phyloP scores from a whole-genome alignment of 1,140 invertebrate species.

The Scaptomyza graminum region DNA sequence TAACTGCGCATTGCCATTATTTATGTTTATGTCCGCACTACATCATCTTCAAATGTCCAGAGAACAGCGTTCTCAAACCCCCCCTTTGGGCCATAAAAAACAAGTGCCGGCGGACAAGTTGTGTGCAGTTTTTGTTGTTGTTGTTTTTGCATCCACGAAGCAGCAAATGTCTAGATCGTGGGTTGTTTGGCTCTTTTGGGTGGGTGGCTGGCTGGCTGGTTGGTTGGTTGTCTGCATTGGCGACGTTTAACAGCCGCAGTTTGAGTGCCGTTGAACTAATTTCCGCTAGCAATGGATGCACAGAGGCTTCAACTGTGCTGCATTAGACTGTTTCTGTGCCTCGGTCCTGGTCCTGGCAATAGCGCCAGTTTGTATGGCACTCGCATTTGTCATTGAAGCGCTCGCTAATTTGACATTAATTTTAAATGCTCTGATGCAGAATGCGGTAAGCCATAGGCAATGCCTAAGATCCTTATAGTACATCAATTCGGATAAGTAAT shows the following conservation, averaged over 20 bases:
- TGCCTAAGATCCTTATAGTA: slow-evolving; percentile 1
- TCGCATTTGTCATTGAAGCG: slow-evolving; percentile 69
- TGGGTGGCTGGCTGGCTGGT: not conserved
- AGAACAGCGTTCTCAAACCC: slow-evolving; percentile 4
- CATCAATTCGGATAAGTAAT: not conserved
- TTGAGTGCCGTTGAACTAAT: slow-evolving; percentile 74
- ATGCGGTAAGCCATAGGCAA: slow-evolving; percentile 17
- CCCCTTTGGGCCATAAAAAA: slow-evolving; percentile 67
- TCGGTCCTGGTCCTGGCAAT: not conserved
- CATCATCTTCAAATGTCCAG: slow-evolving; percentile 79
- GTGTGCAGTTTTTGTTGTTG: slow-evolving; percentile 5
- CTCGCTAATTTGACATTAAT: slow-evolving; percentile 74
- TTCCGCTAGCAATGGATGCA: slow-evolving; percentile 44
- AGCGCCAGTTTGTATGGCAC: slow-evolving; percentile 8
- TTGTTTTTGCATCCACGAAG: not conserved
- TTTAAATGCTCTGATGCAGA: slow-evolving; percentile 57
- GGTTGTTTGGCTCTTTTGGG: not conserved
- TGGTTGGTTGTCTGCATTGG: slow-evolving; percentile 24
- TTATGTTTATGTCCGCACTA: slow-evolving; percentile 81
- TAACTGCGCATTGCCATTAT: slow-evolving; percentile 80
- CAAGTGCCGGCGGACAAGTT: slow-evolving; percentile 67
- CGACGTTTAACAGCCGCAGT: slow-evolving; percentile 70
- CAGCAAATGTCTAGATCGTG: slow-evolving; percentile 20
- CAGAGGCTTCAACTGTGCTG: slow-evolving; percentile 33
- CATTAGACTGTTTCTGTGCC: slow-evolving; percentile 6